These are phyloP conservation scores for Lacerta bilineata DNA, from an alignment of 2,797 vertebrate genomes.

Conservation along the genomic window DNA sequence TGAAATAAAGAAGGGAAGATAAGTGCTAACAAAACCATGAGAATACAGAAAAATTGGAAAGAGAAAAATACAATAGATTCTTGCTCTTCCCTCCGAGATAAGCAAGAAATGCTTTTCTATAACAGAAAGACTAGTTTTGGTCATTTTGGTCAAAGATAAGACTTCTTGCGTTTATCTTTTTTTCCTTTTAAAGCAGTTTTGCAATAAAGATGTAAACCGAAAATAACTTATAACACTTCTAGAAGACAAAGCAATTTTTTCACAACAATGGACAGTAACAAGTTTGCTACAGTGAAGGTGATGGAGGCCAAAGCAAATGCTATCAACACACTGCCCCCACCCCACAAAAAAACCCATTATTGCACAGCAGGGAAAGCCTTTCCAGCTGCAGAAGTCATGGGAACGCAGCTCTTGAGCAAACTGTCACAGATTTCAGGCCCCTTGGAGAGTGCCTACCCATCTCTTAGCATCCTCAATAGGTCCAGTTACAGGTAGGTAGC, in stretches of 20 bases:
- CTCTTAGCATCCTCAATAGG: not conserved
- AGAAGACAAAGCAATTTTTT: conserved; percentile 66
- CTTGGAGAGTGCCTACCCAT: not conserved
- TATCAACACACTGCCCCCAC: not conserved
- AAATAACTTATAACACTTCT: conserved; percentile 56
- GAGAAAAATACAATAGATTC: conserved; percentile 43
- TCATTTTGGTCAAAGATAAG: conserved; percentile 54
- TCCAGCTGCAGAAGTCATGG: conserved; percentile 26
- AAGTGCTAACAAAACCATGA: conserved; percentile 52
- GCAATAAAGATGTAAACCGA: conserved; percentile 34
- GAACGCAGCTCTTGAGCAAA: not conserved
- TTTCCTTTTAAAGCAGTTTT: conserved; percentile 45
- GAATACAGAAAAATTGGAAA: conserved; percentile 39
- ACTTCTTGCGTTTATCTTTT: conserved; percentile 24
- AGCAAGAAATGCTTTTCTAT: conserved; percentile 64
- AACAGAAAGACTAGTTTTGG: conserved; percentile 61
- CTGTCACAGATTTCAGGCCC: not conserved
- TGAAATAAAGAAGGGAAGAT: conserved; percentile 65
- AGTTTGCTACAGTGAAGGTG: conserved; percentile 8
- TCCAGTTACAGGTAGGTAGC: no score
- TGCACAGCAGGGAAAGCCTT: conserved; percentile 37
- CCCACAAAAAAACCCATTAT: not conserved
- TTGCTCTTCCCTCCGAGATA: conserved; percentile 68
- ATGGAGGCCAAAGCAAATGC: not conserved
- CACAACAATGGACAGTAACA: conserved; percentile 52